These are phyloP conservation scores for Peromyscus maniculatus DNA, from an alignment of 2,113 vertebrate species.

Conservation along the genomic window DNA sequence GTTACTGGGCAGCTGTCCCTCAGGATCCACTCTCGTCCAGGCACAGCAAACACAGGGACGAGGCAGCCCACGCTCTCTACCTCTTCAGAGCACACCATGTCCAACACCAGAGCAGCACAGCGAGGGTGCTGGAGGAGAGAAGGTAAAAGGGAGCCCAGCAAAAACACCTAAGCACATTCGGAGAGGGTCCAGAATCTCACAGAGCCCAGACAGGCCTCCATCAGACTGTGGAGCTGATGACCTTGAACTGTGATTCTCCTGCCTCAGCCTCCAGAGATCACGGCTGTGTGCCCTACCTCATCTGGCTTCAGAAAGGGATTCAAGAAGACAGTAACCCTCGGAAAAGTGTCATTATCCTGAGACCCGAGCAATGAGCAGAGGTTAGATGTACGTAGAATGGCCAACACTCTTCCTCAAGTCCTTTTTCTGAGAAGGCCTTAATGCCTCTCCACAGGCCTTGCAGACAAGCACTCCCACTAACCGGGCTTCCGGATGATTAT, in stretches of 20 bases:
- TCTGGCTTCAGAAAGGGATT: background rate
- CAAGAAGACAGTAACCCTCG: background rate
- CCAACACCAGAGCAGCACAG: background rate
- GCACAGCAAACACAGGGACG: background rate
- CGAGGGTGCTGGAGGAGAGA: accelerated
- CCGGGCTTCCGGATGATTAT: background rate
- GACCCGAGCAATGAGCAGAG: slow-evolving; percentile 15
- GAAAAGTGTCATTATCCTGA: background rate
- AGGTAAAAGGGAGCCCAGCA: background rate
- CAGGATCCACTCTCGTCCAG: background rate
- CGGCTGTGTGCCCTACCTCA: background rate
- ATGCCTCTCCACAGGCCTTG: background rate
- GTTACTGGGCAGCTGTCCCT: background rate
- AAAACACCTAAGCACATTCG: background rate
- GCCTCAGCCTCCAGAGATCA: background rate
- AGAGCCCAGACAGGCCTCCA: background rate
- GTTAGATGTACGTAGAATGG: background rate
- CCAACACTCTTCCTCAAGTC: background rate
- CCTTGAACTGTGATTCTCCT: background rate
- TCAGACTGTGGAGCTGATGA: background rate
- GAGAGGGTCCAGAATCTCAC: background rate
- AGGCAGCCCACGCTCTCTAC: background rate
- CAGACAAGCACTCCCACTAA: background rate
- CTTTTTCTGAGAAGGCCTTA: background rate
- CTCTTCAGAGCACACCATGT: background rate